These are phyloP conservation scores for Bombus huntii DNA, from an alignment of 1,140 invertebrate genomes.

Conservation along the genomic window DNA sequence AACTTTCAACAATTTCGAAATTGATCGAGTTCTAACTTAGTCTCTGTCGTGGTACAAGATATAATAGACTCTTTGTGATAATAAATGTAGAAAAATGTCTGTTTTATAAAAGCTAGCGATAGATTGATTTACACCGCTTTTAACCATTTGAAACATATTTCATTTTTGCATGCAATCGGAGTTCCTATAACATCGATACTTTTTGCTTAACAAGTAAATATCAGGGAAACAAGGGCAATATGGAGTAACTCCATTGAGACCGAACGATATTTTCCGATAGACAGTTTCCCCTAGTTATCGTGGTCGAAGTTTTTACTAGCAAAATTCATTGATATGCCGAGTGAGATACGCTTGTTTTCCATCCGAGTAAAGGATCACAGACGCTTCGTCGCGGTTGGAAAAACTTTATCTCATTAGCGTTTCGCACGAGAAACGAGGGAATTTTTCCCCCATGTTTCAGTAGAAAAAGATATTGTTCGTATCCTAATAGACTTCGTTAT, in stretches of 20 bases:
- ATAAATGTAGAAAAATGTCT: no score
- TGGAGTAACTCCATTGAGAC: not conserved
- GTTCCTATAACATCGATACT: not conserved
- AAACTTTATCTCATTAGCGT: constrained; percentile 18
- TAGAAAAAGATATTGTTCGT: not conserved
- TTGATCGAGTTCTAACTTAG: no score
- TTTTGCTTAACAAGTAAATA: not conserved
- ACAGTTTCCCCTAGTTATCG: not conserved
- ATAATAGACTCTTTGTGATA: no score
- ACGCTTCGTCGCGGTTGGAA: not conserved
- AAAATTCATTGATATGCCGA: not conserved
- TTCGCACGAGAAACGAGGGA: not conserved
- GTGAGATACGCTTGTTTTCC: not conserved
- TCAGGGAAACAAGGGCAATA: not conserved
- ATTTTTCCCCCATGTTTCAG: not conserved
- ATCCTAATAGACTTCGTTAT: not conserved
- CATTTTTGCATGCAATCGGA: not conserved
- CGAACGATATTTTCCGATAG: not conserved
- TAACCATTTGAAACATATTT: no score
- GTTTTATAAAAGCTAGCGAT: no score
- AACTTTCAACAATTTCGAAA: no score
- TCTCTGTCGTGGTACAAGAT: no score
- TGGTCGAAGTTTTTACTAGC: not conserved
- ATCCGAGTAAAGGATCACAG: not conserved
- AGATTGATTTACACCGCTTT: no score